phyloP scores from a whole-genome alignment of 2,113 vertebrate genomes.

The Eonycteris spelaea region DNA sequence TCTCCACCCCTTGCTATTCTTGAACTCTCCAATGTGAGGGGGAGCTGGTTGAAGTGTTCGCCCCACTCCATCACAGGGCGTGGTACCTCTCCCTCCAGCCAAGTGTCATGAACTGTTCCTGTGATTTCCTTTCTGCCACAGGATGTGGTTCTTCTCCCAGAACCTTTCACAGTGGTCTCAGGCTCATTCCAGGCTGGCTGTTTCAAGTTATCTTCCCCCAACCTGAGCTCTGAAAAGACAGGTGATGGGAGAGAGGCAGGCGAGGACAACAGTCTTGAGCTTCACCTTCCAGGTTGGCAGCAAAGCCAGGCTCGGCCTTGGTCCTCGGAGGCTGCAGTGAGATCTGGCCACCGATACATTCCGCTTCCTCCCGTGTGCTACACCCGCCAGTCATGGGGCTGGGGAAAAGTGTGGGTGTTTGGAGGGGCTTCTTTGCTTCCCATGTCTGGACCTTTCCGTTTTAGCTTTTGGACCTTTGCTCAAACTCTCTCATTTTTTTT shows the following conservation, averaged over 20 bases:
- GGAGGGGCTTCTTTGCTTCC: constrained; percentile 38
- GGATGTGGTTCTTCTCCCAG: not conserved
- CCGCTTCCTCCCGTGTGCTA: not conserved
- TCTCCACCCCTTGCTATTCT: not conserved
- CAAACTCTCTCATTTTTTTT: constrained; percentile 35
- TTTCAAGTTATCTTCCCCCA: not conserved
- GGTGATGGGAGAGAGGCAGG: not conserved
- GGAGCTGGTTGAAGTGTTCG: not conserved
- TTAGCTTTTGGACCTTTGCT: constrained; percentile 48
- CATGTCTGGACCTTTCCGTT: constrained; percentile 12
- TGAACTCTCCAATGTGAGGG: not conserved
- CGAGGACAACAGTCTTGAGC: not conserved
- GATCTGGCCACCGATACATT: not conserved
- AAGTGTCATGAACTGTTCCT: not conserved
- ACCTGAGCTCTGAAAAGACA: not conserved
- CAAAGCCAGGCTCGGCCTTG: not conserved
- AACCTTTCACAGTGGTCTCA: not conserved
- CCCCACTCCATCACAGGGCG: not conserved
- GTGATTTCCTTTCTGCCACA: not conserved
- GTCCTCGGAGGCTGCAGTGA: not conserved
- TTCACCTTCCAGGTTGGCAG: not conserved
- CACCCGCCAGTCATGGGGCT: not conserved
- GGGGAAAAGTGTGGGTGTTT: constrained; percentile 56
- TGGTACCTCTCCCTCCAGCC: not conserved
- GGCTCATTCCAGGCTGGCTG: constrained; percentile 3